phyloP scores from a whole-genome alignment of 1,140 invertebrate genomes.

The Zaprionus nigranus region DNA sequence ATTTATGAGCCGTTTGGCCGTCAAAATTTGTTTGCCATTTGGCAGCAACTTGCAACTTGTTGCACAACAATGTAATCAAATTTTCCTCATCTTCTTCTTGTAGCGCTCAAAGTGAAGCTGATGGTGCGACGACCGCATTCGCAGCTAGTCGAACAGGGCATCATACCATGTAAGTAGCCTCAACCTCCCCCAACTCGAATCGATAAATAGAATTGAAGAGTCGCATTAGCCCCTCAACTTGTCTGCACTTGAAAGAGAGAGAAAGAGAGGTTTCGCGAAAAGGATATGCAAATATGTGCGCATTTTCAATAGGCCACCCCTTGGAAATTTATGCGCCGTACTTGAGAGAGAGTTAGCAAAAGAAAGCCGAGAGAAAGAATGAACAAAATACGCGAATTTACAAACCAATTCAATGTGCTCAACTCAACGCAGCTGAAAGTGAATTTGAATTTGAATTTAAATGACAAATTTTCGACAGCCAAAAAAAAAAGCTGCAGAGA shows the following conservation, averaged over 20 bases:
- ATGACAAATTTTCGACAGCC: slow-evolving; percentile 71
- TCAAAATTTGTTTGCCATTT: slow-evolving; percentile 59
- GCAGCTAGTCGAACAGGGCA: slow-evolving; percentile 98
- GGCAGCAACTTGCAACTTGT: slow-evolving; percentile 49
- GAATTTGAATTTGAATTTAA: slow-evolving; percentile 76
- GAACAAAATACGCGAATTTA: slow-evolving; percentile 78
- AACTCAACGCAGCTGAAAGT: slow-evolving; percentile 32
- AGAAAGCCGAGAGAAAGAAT: slow-evolving; percentile 53
- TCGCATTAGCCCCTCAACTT: slow-evolving; percentile 68
- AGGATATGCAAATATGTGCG: slow-evolving; percentile 75
- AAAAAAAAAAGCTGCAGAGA: slow-evolving; percentile 1
- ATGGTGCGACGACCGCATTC: slow-evolving; percentile 97
- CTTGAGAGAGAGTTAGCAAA: slow-evolving; percentile 10
- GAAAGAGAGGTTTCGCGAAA: slow-evolving; percentile 35
- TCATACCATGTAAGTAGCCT: slow-evolving; percentile 97
- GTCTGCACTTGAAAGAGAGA: slow-evolving; percentile 38
- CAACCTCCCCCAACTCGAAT: slow-evolving; percentile 24
- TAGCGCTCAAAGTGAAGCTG: slow-evolving; percentile 98
- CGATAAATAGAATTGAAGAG: slow-evolving; percentile 60
- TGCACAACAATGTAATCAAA: slow-evolving; percentile 34
- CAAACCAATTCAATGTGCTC: slow-evolving; percentile 78
- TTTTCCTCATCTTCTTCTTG: slow-evolving; percentile 83
- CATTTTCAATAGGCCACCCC: slow-evolving; percentile 65
- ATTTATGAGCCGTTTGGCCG: slow-evolving; percentile 57
- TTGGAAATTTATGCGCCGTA: slow-evolving; percentile 65